phyloP scores from a whole-genome alignment of 2,113 vertebrate genomes.

The Cathartes aura region DNA sequence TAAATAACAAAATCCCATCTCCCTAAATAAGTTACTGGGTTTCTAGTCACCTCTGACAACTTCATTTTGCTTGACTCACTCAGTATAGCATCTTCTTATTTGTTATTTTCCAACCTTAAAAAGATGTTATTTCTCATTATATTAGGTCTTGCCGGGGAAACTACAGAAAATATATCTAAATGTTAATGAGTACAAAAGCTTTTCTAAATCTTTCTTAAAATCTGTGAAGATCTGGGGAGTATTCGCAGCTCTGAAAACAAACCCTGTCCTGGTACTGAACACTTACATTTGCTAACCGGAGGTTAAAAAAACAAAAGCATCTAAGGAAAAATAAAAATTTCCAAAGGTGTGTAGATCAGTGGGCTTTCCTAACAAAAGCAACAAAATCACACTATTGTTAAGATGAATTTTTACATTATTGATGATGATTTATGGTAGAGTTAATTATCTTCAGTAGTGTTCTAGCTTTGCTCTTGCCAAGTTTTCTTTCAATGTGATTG shows the following conservation, averaged over 20 bases:
- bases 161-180: neutral
- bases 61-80: neutral
- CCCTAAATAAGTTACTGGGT: neutral
- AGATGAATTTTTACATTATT: neutral
- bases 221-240: neutral
- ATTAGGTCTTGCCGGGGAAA: neutral
- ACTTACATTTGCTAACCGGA: neutral
- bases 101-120: neutral
- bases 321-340: neutral
- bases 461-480: neutral
- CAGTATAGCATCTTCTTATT: neutral
- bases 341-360: neutral
- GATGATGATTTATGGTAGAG: neutral
- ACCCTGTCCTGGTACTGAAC: neutral
- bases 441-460: neutral
- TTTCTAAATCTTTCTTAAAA: neutral
- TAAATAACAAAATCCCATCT: neutral
- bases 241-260: neutral
- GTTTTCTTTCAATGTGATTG: neutral
- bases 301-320: neutral
- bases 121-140: neutral
- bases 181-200: neutral
- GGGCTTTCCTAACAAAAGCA: neutral
- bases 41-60: neutral
- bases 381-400: neutral